Evolutionary conservation across 2,113 vertebrate species (phyloP), one percentile per base, ranked within the genome.

Genomic region (Hippoglossus stenolepis): DNA sequence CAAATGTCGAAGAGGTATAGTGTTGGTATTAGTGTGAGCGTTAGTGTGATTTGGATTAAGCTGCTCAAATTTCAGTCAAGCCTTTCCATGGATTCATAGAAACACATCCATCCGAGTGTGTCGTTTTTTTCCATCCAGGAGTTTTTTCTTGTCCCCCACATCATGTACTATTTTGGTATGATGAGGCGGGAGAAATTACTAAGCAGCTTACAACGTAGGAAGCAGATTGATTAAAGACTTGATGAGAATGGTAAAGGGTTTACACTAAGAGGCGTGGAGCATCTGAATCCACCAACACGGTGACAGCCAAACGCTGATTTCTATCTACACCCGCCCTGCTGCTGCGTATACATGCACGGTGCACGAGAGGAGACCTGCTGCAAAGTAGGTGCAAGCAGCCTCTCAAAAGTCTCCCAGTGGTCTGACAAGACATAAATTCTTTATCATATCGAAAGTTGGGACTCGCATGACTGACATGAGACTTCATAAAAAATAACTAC

Each of bases 141-240:
- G 31, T 84, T 59, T 77, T 31, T 75, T 43, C 17, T 45, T 65
- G 12, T 78, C 60, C 72, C 62, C 40, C 54, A 28, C 70, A 70
- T 85, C 77, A 54, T 73, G 75, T 72, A 78, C 85, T 86, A 90
- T 87, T 90, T 90, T 79, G 70, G 77, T 80, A 68, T 1, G 85
- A 91, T 91, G 89, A 90, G 83, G 83, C 23, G 18, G 78, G 59
- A 79, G 75, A 84, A 89, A 87, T 91, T 70, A 75, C 84, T 90
- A 91, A 93, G 82, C 31, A 57, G 89, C 89, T 92, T 91, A 91
- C 61, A 83, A 89, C 57, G 75, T 86, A 85, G 81, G 83, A 87
- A 90, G 86, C 73, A 92, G 90, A 93, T 93, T 91, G 90, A 93
- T 92, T 91, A 91, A 91, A 91, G 85, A 75, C 82, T 82, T 89